Evolutionary conservation across 1,140 invertebrate genomes (phyloP).

Genomic region (Bradynema listronoti): DNA sequence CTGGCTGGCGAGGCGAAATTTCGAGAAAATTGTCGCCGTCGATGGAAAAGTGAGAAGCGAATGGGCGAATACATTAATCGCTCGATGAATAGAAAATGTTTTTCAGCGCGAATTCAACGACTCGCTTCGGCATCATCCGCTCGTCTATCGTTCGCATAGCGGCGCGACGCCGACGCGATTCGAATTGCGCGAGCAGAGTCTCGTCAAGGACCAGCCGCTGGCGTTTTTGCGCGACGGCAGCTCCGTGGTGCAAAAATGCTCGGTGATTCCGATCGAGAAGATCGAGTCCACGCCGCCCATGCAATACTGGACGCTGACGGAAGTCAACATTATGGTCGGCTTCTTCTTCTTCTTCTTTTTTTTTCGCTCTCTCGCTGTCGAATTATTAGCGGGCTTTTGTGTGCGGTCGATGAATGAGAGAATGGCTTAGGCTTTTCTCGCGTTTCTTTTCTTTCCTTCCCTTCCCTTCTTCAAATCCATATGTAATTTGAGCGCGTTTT

Average conservation of each 20-base stretch:
- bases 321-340: conserved; percentile 37
- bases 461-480: too few relatives aligned
- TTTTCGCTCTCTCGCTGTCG: conserved; percentile 7
- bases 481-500: too few relatives aligned
- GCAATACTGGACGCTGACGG: conserved; percentile 46
- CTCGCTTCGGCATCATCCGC: conserved; percentile 11
- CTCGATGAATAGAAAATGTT: not conserved
- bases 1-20: conserved; percentile 10
- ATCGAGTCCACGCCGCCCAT: conserved; percentile 36
- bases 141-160: conserved; percentile 8
- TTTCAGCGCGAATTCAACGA: not conserved
- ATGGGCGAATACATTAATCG: not conserved
- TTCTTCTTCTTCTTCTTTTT: not conserved
- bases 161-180: conserved; percentile 8
- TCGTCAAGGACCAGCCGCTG: conserved; percentile 12
- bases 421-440: too few relatives aligned
- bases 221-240: conserved; percentile 18
- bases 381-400: not conserved
- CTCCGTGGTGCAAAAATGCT: conserved; percentile 14
- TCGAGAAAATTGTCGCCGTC: conserved; percentile 22
- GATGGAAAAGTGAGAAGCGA: conserved; percentile 29
- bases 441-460: too few relatives aligned
- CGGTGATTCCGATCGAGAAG: conserved; percentile 24
- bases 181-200: conserved; percentile 19
- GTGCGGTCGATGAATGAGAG: too few relatives aligned